These are phyloP conservation scores for Chironomus striatipennis DNA, from an alignment of 1,140 invertebrate species.

Conservation along the genomic window DNA sequence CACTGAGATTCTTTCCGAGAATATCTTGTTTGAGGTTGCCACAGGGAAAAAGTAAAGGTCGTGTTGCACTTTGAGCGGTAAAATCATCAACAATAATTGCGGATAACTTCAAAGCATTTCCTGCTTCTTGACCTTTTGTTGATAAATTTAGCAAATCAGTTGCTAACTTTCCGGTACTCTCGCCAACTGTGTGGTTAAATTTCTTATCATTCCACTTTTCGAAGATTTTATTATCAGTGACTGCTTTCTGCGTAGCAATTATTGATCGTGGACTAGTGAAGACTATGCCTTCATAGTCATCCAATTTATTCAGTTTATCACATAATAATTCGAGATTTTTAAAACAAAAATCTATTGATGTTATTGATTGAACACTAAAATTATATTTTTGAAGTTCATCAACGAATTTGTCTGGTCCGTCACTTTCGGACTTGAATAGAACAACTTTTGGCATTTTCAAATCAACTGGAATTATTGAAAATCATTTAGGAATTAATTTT, in stretches of 20 bases:
- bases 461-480: not conserved
- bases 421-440: slow-evolving; percentile 46
- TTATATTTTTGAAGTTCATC: slow-evolving; percentile 40
- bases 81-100: slow-evolving; percentile 39
- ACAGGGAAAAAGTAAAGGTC: slow-evolving; percentile 45
- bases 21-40: slow-evolving; percentile 45
- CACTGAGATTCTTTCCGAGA: slow-evolving; percentile 39
- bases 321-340: slow-evolving; percentile 40
- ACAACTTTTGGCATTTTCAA: slow-evolving; percentile 42
- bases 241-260: slow-evolving; percentile 41
- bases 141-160: slow-evolving; percentile 41
- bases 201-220: slow-evolving; percentile 41
- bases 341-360: slow-evolving; percentile 45
- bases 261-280: slow-evolving; percentile 46
- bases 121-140: slow-evolving; percentile 42
- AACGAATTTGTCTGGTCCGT: slow-evolving; percentile 46
- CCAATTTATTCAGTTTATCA: slow-evolving; percentile 37
- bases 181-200: slow-evolving; percentile 44
- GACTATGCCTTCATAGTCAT: slow-evolving; percentile 43
- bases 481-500: not conserved
- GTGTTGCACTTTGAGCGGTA: not conserved
- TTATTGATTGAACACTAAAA: slow-evolving; percentile 44
- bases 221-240: slow-evolving; percentile 27
- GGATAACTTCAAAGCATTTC: slow-evolving; percentile 44
- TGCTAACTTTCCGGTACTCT: slow-evolving; percentile 42